These are phyloP conservation scores for Hippocampus barbouri DNA, from an alignment of 2,113 vertebrate genomes.

Conservation along the genomic window DNA sequence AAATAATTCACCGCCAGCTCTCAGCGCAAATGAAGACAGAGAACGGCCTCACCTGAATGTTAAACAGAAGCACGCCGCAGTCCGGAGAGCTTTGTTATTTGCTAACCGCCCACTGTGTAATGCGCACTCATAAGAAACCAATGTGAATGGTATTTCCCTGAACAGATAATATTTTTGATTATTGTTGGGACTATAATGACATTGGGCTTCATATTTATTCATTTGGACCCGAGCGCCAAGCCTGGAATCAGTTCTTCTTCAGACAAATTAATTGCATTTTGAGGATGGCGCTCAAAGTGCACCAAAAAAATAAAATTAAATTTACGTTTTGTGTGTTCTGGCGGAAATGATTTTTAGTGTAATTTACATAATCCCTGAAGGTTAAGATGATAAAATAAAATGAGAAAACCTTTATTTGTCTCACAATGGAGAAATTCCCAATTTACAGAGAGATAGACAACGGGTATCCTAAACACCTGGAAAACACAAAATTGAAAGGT, in stretches of 20 bases:
- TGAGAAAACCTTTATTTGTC: too few species aligned
- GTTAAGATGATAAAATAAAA: too few species aligned
- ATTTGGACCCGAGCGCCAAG: neutral
- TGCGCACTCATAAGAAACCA: neutral
- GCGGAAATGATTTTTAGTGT: too few species aligned
- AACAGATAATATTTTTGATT: neutral
- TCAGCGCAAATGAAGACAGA: constrained; percentile 1
- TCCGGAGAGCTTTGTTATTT: neutral
- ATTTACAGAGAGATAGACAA: too few species aligned
- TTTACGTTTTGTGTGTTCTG: too few species aligned
- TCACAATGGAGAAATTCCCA: too few species aligned
- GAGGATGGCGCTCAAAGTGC: neutral
- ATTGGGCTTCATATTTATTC: neutral
- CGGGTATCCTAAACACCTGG: too few species aligned
- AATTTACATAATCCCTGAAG: too few species aligned
- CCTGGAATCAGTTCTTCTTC: neutral
- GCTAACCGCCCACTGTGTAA: neutral
- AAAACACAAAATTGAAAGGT: too few species aligned
- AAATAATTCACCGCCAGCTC: neutral
- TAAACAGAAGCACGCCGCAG: neutral
- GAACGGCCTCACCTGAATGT: constrained; percentile 10
- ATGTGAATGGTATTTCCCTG: neutral
- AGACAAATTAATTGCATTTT: neutral
- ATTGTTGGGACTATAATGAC: neutral
- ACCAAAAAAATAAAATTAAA: neutral